Percentiles rank a stretch among this genome's conserved stretches.
phyloP scores from a whole-genome alignment of 1,140 invertebrate genomes.

The Rhopalosiphum padi region DNA sequence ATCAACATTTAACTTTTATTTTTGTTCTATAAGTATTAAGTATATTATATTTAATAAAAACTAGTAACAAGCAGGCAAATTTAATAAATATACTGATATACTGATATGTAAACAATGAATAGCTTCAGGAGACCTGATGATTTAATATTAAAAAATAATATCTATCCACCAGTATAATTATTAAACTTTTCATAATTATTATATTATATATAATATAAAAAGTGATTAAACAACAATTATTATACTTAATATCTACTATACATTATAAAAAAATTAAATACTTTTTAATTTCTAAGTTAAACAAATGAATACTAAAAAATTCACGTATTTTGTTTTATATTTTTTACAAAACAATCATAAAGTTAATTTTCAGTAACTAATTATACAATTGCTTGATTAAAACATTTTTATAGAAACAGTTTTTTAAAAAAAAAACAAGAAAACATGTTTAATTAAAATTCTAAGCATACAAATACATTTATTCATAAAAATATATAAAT shows the following conservation, averaged over 20 bases:
- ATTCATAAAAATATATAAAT: constrained; percentile 45
- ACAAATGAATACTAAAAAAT: not conserved
- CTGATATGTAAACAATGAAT: constrained; percentile 32
- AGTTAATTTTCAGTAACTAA: not conserved
- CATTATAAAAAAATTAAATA: not conserved
- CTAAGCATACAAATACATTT: not conserved
- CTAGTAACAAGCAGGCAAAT: constrained; percentile 5
- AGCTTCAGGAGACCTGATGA: not conserved
- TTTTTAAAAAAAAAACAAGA: not conserved
- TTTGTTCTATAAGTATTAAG: not conserved
- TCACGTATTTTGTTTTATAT: not conserved
- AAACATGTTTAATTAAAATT: not conserved
- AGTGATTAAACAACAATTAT: not conserved
- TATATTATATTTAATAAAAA: constrained; percentile 24
- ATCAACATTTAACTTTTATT: not conserved
- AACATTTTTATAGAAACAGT: not conserved
- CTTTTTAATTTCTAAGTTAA: not conserved
- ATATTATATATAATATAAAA: not conserved
- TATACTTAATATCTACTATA: not conserved
- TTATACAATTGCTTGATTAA: not conserved
- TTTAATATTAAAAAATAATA: not conserved
- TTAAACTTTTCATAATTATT: not conserved
- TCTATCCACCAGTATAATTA: not conserved
- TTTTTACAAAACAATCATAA: not conserved
- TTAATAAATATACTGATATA: not conserved